A percentile compares a stretch with the other conserved stretches of the same genome.
phyloP scores from a whole-genome alignment of 2,113 vertebrate genomes.

The Archilochus colubris region DNA sequence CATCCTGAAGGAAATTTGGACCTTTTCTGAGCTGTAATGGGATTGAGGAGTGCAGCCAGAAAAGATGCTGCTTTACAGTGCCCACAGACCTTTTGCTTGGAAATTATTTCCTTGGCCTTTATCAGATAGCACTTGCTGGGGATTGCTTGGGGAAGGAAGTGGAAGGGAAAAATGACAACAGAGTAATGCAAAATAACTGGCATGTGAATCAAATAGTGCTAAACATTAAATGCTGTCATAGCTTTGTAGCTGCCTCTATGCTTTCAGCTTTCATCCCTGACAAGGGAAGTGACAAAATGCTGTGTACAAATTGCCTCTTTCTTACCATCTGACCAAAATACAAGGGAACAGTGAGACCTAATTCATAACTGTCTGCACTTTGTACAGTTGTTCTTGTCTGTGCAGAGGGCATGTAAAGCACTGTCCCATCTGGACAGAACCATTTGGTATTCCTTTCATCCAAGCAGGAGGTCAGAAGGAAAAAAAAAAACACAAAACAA shows the following conservation, averaged over 20 bases:
- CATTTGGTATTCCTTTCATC: neutral
- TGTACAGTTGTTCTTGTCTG: neutral
- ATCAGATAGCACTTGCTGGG: neutral
- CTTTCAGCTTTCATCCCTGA: neutral
- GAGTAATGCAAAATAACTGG: neutral
- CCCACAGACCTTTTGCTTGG: neutral
- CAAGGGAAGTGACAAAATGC: neutral
- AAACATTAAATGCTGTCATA: neutral
- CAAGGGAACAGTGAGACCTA: neutral
- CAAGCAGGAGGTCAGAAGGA: neutral
- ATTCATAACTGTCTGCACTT: neutral
- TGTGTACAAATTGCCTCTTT: rapidly evolving
- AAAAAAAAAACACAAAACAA: too few relatives aligned
- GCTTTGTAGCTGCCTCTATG: neutral
- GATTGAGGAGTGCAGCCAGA: neutral
- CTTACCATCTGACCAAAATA: neutral
- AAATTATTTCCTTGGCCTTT: neutral
- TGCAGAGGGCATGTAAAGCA: neutral
- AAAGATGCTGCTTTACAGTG: too few relatives aligned
- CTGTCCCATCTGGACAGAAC: neutral
- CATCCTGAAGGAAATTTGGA: neutral
- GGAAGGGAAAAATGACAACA: neutral
- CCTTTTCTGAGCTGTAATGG: neutral
- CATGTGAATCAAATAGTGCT: neutral
- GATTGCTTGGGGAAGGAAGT: neutral